A percentile compares a stretch with the other conserved stretches of the same genome.
Conservation (phyloP, 1,140 invertebrate genomes). For the Heliconius melpomene region DNA sequence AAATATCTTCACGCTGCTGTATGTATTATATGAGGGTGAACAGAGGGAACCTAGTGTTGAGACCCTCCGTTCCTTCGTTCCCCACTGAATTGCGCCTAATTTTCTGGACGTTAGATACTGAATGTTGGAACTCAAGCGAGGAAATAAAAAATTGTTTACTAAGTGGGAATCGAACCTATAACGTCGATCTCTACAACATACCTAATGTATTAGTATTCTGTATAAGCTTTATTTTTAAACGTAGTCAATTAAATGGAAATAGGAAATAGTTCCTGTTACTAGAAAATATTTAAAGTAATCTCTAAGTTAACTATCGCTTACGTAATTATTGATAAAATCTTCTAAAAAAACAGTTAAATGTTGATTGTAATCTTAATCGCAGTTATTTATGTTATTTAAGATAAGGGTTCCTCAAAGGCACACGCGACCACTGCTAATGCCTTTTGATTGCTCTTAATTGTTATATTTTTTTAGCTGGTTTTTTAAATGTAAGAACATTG, state of each 20-base stretch:
- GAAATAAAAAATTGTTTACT: no score
- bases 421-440: background rate
- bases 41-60: no score
- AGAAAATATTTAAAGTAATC: background rate
- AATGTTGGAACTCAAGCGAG: no score
- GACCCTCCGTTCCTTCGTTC: no score
- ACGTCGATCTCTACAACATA: no score
- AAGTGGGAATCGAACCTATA: no score
- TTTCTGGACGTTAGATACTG: no score
- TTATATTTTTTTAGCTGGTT: background rate
- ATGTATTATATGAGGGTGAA: no score
- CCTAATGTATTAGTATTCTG: background rate
- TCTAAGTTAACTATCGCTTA: background rate
- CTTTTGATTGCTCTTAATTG: background rate
- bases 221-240: background rate
- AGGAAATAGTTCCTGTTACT: background rate
- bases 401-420: background rate
- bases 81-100: no score
- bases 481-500: background rate
- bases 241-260: conserved; percentile 7
- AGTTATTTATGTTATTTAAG: conserved; percentile 1
- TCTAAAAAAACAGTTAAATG: background rate
- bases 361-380: background rate
- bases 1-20: no score
- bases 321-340: background rate